Evolutionary conservation across 2,113 vertebrate genomes (phyloP).

Genomic region (Pheucticus melanocephalus): DNA sequence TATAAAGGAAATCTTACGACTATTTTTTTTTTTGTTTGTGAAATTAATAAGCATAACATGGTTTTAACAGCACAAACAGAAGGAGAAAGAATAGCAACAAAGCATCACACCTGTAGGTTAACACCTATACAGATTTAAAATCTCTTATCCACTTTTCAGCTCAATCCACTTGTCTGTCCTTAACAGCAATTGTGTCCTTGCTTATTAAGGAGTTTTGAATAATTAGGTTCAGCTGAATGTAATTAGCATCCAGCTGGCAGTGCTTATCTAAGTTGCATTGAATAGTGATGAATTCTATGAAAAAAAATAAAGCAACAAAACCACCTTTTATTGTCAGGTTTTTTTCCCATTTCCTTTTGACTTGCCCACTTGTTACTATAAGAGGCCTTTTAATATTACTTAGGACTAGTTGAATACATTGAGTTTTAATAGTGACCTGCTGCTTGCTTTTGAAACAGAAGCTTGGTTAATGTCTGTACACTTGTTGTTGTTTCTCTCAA

Average conservation of each 20-base stretch:
- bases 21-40: neutral
- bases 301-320: neutral
- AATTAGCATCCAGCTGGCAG: slow-evolving; percentile 36
- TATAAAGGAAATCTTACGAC: neutral
- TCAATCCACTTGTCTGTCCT: neutral
- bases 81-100: neutral
- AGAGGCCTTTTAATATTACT: neutral
- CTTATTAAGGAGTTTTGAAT: neutral
- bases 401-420: neutral
- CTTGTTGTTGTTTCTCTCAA: neutral
- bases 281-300: neutral
- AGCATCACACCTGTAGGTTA: neutral
- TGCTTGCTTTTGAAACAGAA: neutral
- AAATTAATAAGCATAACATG: neutral
- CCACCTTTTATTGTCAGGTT: neutral
- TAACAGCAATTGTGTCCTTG: neutral
- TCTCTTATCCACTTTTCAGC: neutral
- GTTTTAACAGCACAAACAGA: neutral
- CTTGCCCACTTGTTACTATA: neutral
- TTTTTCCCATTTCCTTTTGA: neutral
- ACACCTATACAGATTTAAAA: neutral
- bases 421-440: neutral
- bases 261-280: neutral
- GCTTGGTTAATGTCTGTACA: accelerated
- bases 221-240: slow-evolving; percentile 29